phyloP scores from a whole-genome alignment of 2,797 vertebrate genomes.

The Perodicticus potto region DNA sequence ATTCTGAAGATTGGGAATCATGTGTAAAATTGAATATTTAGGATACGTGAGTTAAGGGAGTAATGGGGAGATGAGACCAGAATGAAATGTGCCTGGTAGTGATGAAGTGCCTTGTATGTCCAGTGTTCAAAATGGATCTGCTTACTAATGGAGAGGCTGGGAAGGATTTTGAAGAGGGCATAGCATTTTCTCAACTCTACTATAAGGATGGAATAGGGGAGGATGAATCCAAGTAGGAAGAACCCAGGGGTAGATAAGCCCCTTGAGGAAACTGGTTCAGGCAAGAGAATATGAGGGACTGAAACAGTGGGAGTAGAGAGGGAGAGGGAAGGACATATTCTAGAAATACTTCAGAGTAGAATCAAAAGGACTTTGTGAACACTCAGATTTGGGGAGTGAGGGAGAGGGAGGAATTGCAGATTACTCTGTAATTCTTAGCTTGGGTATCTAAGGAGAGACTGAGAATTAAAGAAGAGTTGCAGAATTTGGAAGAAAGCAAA shows the following conservation, averaged over 20 bases:
- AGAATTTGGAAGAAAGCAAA: background rate
- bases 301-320: background rate
- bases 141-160: background rate
- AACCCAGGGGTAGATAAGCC: background rate
- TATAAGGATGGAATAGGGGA: background rate
- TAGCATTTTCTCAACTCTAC: background rate
- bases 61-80: background rate
- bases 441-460: background rate
- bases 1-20: background rate
- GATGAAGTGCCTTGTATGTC: background rate
- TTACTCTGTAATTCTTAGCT: background rate
- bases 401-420: conserved; percentile 24
- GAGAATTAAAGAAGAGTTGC: background rate
- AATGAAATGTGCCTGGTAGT: background rate
- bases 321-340: background rate
- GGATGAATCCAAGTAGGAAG: conserved; percentile 19
- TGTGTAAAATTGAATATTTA: background rate
- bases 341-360: conserved; percentile 5
- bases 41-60: background rate
- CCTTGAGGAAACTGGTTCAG: conserved; percentile 43
- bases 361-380: background rate
- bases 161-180: background rate
- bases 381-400: background rate
- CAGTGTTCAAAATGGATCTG: background rate
- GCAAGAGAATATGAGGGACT: background rate